These are phyloP conservation scores for Patella caerulea DNA, from an alignment of 2,888 invertebrate species.

Conservation along the genomic window DNA sequence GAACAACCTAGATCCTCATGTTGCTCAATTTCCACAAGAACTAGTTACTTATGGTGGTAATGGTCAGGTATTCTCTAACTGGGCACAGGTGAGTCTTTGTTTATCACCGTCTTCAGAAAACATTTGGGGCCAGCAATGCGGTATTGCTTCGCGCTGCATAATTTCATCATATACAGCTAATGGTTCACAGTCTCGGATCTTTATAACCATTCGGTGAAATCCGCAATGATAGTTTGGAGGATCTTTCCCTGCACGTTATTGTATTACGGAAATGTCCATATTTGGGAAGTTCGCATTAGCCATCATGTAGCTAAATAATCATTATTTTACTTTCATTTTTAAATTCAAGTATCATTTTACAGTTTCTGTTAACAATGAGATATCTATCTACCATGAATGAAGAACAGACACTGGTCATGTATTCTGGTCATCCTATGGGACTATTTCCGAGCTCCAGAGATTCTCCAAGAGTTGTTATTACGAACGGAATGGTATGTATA, in stretches of 20 bases:
- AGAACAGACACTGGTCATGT: constrained; percentile 76
- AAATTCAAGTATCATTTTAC: constrained; percentile 29
- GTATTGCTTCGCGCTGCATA: too few relatives aligned
- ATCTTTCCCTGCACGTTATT: too few relatives aligned
- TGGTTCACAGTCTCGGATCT: too few relatives aligned
- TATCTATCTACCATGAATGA: constrained; percentile 75
- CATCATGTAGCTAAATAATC: not conserved
- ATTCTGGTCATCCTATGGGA: constrained; percentile 78
- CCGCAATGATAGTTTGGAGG: too few relatives aligned
- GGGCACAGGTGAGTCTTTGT: constrained; percentile 74
- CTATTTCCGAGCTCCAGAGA: constrained; percentile 74
- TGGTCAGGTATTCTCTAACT: constrained; percentile 78
- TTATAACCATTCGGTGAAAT: too few relatives aligned
- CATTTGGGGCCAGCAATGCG: too few relatives aligned
- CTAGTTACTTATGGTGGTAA: constrained; percentile 79
- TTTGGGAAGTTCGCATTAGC: too few relatives aligned
- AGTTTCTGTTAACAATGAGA: constrained; percentile 76
- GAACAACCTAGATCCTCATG: constrained; percentile 77
- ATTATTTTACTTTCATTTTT: not conserved
- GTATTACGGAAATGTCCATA: too few relatives aligned
- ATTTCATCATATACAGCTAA: too few relatives aligned
- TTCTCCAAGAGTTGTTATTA: constrained; percentile 76
- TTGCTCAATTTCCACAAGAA: constrained; percentile 78
- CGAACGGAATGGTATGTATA: constrained; percentile 76
- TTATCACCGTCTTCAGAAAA: too few relatives aligned